Evolutionary conservation across 2,797 vertebrate species (phyloP), one percentile per base, ranked within the genome.

Genomic region (Molossus molossus): DNA sequence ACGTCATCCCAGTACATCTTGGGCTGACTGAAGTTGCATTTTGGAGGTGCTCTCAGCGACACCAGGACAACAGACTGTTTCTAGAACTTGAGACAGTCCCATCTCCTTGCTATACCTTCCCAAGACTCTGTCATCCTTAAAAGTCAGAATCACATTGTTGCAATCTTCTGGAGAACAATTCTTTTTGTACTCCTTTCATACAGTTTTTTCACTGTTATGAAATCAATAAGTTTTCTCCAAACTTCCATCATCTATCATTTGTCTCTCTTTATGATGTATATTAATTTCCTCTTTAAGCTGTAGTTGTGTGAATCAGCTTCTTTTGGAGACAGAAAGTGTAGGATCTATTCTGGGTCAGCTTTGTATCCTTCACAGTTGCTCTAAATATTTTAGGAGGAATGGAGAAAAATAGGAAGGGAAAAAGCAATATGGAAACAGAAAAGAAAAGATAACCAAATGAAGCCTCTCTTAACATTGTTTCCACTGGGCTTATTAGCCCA

Each of bases 121-220:
- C 18, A 77, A 92, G 23, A 83, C 40, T 72, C 55, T 85, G 11
- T 55, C 83, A 87, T 69, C 17, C 84, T 5, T 73, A 50, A 96
- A 87, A 12, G 0, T 45, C 2, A 1, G 80, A 15, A 53, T 87
- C 15, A 82, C 58, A 15, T 14, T 55, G 23, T 5, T 81, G 21
- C 4, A 33, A 33, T 70, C 57, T 90, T 95, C 7, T 82, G 81
- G 37, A 90, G 6, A 85, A 62, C 10, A 23, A 65, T 29, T 58
- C 21, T 57, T 12, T 12, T 14, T 92, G 4, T 0, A 64, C 13
- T 83, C n/a, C 8, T 84, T 50, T 80, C 6, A 40, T 57, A 18
- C 4, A 73, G 17, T 37, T 14, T 33, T 91, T 65, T n/a, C 6
- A 25, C 40, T 93, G 10, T n/a, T 79, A 65, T 23, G 14, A 20